Conservation (phyloP, 2,888 invertebrate genomes). For the Lysandra coridon region DNA sequence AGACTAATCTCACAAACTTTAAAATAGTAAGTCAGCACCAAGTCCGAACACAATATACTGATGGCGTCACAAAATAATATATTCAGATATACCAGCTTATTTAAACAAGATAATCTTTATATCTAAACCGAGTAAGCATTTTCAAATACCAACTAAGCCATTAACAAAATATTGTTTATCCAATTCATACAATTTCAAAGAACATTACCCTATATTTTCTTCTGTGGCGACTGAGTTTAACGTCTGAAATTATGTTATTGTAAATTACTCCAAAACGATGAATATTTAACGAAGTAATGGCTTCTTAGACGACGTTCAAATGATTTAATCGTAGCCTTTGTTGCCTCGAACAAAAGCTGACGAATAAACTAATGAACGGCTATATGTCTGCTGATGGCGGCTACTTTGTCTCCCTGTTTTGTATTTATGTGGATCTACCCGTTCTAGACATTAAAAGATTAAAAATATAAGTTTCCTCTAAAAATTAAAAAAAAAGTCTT, state of each 20-base stretch:
- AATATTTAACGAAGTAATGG: constrained; percentile 17
- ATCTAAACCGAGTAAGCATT: background rate
- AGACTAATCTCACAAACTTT: too few relatives aligned
- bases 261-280: constrained; percentile 1
- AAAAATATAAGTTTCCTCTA: background rate
- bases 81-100: background rate
- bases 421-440: background rate
- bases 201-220: constrained; percentile 6
- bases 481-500: too few relatives aligned
- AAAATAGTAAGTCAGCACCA: too few relatives aligned
- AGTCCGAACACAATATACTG: too few relatives aligned
- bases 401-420: background rate
- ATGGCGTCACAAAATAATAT: too few relatives aligned
- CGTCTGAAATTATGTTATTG: constrained; percentile 13
- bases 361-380: constrained; percentile 15
- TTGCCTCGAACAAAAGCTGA: constrained; percentile 2
- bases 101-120: background rate
- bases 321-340: constrained; percentile 18
- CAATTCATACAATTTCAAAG: constrained; percentile 4
- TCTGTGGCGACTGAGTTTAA: background rate
- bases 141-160: background rate
- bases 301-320: constrained; percentile 21
- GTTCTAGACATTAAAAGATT: background rate
- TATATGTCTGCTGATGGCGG: background rate
- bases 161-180: background rate